phyloP scores from a whole-genome alignment of 2,797 vertebrate genomes.

The Galagoides demidoff region DNA sequence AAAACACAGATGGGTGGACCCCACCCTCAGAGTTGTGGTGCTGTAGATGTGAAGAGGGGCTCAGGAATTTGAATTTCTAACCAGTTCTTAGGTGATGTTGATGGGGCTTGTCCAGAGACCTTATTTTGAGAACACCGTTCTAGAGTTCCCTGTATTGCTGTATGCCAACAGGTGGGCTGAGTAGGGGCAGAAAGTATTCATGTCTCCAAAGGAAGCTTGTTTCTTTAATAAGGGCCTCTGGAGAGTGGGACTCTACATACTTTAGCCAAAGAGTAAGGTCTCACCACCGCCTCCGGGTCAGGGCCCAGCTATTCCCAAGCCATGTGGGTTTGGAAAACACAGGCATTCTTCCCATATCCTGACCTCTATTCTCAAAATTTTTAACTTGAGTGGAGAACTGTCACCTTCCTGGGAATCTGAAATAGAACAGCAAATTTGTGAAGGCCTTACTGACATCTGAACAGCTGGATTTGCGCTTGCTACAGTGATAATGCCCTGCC shows the following conservation, averaged over 20 bases:
- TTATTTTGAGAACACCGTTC: neutral
- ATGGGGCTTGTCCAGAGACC: neutral
- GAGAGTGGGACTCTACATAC: neutral
- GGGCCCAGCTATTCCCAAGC: neutral
- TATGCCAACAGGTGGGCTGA: neutral
- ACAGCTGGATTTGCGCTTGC: slow-evolving; percentile 19
- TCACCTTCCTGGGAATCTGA: slow-evolving; percentile 1
- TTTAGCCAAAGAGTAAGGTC: neutral
- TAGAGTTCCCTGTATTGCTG: neutral
- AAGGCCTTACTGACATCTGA: slow-evolving; percentile 19
- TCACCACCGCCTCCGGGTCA: neutral
- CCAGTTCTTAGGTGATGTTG: neutral
- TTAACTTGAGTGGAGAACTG: neutral
- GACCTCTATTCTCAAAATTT: neutral
- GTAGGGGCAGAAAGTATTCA: neutral
- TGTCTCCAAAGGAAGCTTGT: neutral
- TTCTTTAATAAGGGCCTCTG: neutral
- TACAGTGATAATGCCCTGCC: neutral
- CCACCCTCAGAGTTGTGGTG: neutral
- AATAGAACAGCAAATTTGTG: neutral
- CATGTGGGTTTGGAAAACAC: neutral
- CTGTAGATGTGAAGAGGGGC: neutral
- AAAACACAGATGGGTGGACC: neutral
- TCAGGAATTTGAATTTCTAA: neutral
- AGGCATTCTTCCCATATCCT: neutral